These are phyloP conservation scores for Drosophila lini DNA, from an alignment of 1,140 invertebrate species.

Conservation along the genomic window DNA sequence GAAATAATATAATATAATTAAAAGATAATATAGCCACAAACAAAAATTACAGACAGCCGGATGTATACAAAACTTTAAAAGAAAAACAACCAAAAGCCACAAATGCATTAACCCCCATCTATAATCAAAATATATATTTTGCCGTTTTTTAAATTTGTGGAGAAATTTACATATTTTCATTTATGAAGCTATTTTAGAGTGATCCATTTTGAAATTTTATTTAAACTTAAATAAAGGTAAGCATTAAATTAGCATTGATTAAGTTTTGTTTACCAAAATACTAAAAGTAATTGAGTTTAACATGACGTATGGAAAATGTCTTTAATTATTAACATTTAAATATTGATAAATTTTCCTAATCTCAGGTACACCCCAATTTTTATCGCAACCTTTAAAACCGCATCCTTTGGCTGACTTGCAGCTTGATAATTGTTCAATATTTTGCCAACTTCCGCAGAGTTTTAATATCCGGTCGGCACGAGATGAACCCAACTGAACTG, in stretches of 20 bases:
- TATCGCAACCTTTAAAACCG: neutral
- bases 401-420: neutral
- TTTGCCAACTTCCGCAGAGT: slow-evolving; percentile 51
- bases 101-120: neutral
- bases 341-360: neutral
- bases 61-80: neutral
- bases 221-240: neutral
- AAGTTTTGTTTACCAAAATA: neutral
- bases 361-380: neutral
- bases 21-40: neutral
- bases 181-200: neutral
- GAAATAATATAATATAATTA: neutral
- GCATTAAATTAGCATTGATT: neutral
- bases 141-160: neutral
- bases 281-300: too few relatives aligned
- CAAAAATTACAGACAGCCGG: neutral
- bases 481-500: slow-evolving; percentile 20
- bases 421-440: slow-evolving; percentile 66
- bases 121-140: neutral
- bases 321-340: neutral
- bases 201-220: neutral
- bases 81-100: neutral
- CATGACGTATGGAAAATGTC: neutral
- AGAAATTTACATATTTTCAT: neutral
- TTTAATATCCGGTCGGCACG: slow-evolving; percentile 67